Evolutionary conservation across 2,888 invertebrate species (phyloP), one percentile per base, ranked within the genome.

Genomic region (Cosmopolites sordidus): DNA sequence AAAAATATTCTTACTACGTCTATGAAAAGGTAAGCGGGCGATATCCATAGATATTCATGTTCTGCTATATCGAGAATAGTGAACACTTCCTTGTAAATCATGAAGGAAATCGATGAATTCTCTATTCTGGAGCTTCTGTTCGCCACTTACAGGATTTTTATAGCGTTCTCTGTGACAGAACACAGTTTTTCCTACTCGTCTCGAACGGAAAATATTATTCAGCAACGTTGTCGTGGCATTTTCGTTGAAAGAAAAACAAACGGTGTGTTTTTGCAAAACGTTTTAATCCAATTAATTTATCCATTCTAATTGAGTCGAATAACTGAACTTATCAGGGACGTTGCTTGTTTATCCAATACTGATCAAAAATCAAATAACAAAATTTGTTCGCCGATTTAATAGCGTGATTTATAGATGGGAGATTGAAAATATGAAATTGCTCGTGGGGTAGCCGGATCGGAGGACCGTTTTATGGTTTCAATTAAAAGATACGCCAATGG

Each of bases 401-500:
- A 51, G 59, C 54, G 62, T 64, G 63, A 64, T 64, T 64, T 64
- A 64, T 64, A 52, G 61, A 58, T 58, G 58, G 51, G 53, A 60
- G 60, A 64, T 62, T 63, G 60, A 64, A 61, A 40, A 64, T 62
- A 59, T 63, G 62, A 62, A 62, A 61, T 58, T 62, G 60, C 61
- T 58, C 59, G 54, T 58, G 58, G 60, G 61, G 56, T 47, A 56
- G 52, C 54, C 53, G 42, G 51, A 45, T 45, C 47, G 59, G 59
- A 57, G 54, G 62, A 63, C 60, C 55, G 61, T 68, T 68, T 68
- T 68, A 68, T 66, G 62, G 66, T 63, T 68, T 66, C 67, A 69
- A 69, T 69, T 68, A 69, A 69, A 68, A 67, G 67, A 68, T 68
- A 68, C 66, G 66, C 64, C 66, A 66, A 67, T 65, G 64, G 63